Base-by-base conservation (phyloP, 2,113 vertebrate species). In the Spea multiplicata region DNA sequence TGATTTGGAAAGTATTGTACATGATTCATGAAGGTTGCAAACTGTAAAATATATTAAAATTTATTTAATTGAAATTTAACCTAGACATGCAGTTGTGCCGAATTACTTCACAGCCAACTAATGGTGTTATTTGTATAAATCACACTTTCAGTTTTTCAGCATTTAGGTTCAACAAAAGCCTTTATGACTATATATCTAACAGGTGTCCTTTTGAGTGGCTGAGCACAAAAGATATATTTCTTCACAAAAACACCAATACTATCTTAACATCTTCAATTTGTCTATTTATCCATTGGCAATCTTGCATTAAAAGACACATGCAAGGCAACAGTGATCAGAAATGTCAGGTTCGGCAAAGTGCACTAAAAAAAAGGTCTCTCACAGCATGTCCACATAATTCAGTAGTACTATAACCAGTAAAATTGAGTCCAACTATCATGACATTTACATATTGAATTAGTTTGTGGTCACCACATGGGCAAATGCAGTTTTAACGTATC, bases 401-500 rank as follows among this genome's bases (percentile, higher is more conserved):
- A 71, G 57, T 2, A 66, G 70, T 71, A 16, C 73, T 0, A 0
- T 13, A 82, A 45, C 80, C 3, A 67, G 81, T 83, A n/a, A 86
- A 83, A 82, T 74, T 80, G 76, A 84, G 61, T 79, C 82, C 76
- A 79, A 83, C 64, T 78, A 61, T 84, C 85, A 70, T 6, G 83
- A 73, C 8, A 7, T 82, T 64, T 81, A 82, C 88, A 75, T 85
- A 80, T 73, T 84, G 81, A 50, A 44, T 57, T 86, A 85, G 87
- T 85, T 80, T 80, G 81, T 70, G 83, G 88, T 86, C 86, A n/a
- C 85, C 81, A 82, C 87, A 73, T 9, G 84, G 86, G 82, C 92
- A 90, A 88, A 90, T 90, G 89, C 89, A 86, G 88, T 88, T 67
- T 88, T 82, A 88, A 88, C 93, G 90, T 87, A 91, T 92, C 92